Evolutionary conservation across 2,113 vertebrate species (phyloP).

Genomic region (Sinocyclocheilus maitianheensis): DNA sequence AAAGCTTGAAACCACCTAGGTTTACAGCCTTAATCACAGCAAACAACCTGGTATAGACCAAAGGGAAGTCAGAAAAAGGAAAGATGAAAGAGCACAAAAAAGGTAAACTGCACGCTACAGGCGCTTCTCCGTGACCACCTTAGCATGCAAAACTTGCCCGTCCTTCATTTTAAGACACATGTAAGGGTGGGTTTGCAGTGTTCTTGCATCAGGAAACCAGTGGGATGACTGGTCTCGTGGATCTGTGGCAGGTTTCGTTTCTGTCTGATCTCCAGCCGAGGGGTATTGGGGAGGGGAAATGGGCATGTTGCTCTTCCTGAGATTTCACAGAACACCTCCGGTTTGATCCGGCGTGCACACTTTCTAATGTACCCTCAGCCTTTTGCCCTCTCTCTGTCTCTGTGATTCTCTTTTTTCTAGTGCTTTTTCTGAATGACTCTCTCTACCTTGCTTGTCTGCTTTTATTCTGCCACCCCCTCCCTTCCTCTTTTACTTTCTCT

Average conservation of each 20-base stretch:
- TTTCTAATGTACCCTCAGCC: constrained; percentile 66
- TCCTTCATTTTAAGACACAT: constrained; percentile 58
- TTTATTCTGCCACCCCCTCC: background rate
- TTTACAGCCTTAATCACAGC: constrained; percentile 39
- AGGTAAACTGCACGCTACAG: constrained; percentile 16
- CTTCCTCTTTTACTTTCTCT: constrained; percentile 10
- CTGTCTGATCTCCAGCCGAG: constrained; percentile 79
- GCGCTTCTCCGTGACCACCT: constrained; percentile 23
- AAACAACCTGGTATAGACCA: constrained; percentile 30
- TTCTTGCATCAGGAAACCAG: constrained; percentile 78
- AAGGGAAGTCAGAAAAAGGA: constrained; percentile 22
- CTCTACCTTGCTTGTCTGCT: background rate
- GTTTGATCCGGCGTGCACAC: constrained; percentile 77
- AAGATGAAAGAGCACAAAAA: constrained; percentile 57
- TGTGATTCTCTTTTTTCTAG: background rate
- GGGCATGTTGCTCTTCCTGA: constrained; percentile 77
- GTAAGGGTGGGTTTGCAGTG: constrained; percentile 76
- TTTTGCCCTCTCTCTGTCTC: constrained; percentile 58
- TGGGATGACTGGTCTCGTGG: constrained; percentile 72
- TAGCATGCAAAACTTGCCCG: constrained; percentile 22
- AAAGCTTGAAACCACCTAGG: constrained; percentile 31
- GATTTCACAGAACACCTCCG: constrained; percentile 76
- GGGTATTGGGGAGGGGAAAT: constrained; percentile 61
- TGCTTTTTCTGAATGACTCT: background rate
- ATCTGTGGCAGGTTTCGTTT: constrained; percentile 78